These are phyloP conservation scores for Ciona savignyi DNA, from an alignment of 23 tunicate species.

Conservation along the genomic window DNA sequence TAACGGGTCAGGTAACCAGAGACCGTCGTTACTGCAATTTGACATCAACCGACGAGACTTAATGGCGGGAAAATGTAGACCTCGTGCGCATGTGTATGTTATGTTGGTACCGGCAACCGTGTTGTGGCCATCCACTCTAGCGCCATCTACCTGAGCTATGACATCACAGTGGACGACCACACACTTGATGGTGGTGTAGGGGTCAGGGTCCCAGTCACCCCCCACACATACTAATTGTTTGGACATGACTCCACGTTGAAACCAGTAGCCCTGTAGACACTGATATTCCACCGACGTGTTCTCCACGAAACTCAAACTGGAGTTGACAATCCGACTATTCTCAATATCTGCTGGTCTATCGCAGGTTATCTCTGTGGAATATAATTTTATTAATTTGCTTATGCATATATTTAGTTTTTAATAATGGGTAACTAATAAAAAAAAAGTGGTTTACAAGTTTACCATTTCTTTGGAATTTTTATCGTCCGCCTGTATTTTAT, in stretches of 20 bases:
- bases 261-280: conserved; percentile 40
- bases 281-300: conserved; percentile 3
- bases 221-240: conserved; percentile 21
- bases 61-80: conserved; percentile 35
- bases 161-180: conserved; percentile 67
- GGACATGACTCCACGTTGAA: conserved; percentile 18
- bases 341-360: background rate
- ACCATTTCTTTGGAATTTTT: no score
- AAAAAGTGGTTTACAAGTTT: no score
- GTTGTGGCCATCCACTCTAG: conserved; percentile 47
- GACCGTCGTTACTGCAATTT: conserved; percentile 40
- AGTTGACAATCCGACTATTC: background rate
- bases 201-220: conserved; percentile 67
- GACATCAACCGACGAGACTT: conserved; percentile 16
- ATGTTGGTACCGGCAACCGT: conserved; percentile 20
- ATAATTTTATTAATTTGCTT: no score
- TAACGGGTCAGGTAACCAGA: conserved; percentile 53
- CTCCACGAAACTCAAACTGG: background rate
- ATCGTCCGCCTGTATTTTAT: no score
- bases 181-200: conserved; percentile 7
- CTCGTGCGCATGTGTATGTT: conserved; percentile 60
- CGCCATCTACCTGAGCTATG: conserved; percentile 31
- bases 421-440: no score
- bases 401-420: no score
- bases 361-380: background rate